Evolutionary conservation across 2,113 vertebrate genomes (phyloP), one percentile per base, ranked within the genome.

Genomic region (Chroicocephalus ridibundus): DNA sequence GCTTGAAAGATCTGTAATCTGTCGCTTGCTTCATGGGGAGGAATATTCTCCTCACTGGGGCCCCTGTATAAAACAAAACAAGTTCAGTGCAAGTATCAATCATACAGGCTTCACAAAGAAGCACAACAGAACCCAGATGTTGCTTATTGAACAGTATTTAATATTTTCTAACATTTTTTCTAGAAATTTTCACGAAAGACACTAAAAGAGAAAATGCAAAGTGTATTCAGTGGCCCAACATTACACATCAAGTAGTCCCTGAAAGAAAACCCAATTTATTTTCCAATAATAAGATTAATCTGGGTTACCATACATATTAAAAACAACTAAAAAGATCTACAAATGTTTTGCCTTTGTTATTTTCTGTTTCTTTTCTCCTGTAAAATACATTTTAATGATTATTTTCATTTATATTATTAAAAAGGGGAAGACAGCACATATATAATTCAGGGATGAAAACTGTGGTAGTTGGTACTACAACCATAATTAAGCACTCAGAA

Each of bases 1-100:
- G 97, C 96, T 97, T 99, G 98, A 88, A 98, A 99, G 58, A 97
- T 94, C 92, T 99, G 98, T 87, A 99, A 95, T 62, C 98, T 98
- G 78, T 98, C 98, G 47, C 97, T 98, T 87, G 98, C 98, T 95
- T 99, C 98, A 75, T 54, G 94, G 3, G 98, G 98, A 86, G 96
- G 68, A 87, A 98, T 75, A 44, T 98, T 98, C n/a, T 97, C 97
- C 66, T 92, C 90, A 5, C 96, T 97, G 8, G 98, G 99, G 34
- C 98, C 98, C 15, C 99, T 99, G 74, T 42, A 42, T 94, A 93
- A 94, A 36, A 17, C 10, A 86, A 75, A 89, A 66, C 9, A 66
- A 17, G 66, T 26, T 86, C 52, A 69, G 9, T 31, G 49, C 27
- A 64, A 47, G 22, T 78, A 25, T 44, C 88, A 93, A 51, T 9